Evolutionary conservation across 2,113 vertebrate species (phyloP).

Genomic region (Colistium nudipinnis): DNA sequence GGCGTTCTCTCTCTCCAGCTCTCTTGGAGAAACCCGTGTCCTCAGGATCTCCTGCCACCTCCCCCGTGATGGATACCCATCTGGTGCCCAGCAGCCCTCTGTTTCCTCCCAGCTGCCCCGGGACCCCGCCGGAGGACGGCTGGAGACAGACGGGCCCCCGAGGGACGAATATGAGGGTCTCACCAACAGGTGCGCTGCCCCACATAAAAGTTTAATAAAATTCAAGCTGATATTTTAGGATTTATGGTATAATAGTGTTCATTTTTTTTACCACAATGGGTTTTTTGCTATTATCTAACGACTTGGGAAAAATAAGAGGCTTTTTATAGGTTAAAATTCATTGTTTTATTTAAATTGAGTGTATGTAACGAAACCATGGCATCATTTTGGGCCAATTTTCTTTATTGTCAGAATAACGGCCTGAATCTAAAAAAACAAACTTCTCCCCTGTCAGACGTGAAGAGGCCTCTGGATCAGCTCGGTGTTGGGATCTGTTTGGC

Average conservation of each 20-base stretch:
- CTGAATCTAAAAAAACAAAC: no score
- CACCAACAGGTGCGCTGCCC: conserved; percentile 57
- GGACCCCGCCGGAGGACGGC: conserved; percentile 75
- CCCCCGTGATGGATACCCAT: conserved; percentile 70
- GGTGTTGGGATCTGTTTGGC: conserved; percentile 48
- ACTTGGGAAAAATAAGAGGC: no score
- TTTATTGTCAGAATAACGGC: no score
- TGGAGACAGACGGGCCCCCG: conserved; percentile 65
- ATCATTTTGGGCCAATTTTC: not conserved
- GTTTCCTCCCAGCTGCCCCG: conserved; percentile 75
- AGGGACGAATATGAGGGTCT: conserved; percentile 43
- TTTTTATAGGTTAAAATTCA: no score
- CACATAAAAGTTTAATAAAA: no score
- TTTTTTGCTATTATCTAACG: no score
- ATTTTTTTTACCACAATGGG: no score
- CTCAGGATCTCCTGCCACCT: conserved; percentile 59
- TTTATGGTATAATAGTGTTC: no score
- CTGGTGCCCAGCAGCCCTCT: conserved; percentile 73
- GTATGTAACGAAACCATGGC: no score
- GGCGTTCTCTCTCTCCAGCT: conserved; percentile 59
- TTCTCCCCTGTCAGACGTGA: conserved; percentile 68
- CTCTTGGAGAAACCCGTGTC: conserved; percentile 72
- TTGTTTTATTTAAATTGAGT: not conserved
- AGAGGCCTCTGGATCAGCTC: conserved; percentile 56
- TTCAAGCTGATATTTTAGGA: no score